Evolutionary conservation across 2,113 vertebrate genomes (phyloP).

Genomic region (Toxostoma redivivum): DNA sequence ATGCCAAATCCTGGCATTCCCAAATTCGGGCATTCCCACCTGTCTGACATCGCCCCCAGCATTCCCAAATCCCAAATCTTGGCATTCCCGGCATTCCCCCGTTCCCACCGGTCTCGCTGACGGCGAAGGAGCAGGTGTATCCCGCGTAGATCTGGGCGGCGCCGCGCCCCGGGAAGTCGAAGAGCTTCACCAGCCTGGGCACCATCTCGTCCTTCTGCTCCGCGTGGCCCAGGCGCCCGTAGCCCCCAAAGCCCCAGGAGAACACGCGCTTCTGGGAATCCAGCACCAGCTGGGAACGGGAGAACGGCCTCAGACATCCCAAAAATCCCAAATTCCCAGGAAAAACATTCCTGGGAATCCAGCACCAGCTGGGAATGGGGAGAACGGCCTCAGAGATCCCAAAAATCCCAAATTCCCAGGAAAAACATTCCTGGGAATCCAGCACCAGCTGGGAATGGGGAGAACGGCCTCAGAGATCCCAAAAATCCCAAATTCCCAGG

Average conservation of each 20-base stretch:
- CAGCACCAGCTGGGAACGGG: neutral
- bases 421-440: no score
- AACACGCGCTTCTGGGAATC: neutral
- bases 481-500: neutral
- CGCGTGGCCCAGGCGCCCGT: neutral
- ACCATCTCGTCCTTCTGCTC: neutral
- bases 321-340: neutral
- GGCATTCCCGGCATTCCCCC: neutral
- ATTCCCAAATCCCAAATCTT: no score
- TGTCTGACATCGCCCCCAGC: no score
- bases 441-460: no score
- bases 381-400: no score
- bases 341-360: no score
- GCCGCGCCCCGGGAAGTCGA: neutral
- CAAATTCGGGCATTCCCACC: no score
- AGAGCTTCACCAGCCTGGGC: neutral
- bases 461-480: no score
- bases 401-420: no score
- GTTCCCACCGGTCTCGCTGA: neutral
- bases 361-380: no score
- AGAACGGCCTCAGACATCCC: neutral
- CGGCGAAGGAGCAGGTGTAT: neutral
- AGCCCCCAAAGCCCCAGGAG: conserved; percentile 63
- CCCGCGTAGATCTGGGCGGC: neutral
- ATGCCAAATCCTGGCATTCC: no score